A percentile compares a stretch with the other conserved stretches of the same genome.
Evolutionary conservation across 2,797 vertebrate genomes (phyloP).

Genomic region (Chlorospingus flavigularis): DNA sequence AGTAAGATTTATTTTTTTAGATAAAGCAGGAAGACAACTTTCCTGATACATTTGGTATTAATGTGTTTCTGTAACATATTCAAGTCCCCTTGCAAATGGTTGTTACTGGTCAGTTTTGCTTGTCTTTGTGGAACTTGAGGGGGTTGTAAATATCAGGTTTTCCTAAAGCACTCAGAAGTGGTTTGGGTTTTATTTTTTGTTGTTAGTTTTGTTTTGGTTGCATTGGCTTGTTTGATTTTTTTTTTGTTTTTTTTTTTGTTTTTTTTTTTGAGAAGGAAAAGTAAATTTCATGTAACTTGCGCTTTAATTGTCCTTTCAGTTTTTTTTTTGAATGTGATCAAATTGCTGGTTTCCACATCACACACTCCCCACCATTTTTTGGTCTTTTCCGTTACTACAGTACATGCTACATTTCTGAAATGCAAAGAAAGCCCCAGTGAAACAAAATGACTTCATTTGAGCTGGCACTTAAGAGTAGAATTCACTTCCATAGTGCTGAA

Average conservation of each 20-base stretch:
- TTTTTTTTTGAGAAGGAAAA: not conserved
- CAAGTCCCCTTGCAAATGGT: not conserved
- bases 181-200: not conserved
- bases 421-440: slow-evolving; percentile 70
- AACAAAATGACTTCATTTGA: slow-evolving; percentile 82
- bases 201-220: not conserved
- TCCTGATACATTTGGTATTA: not conserved
- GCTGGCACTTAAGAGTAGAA: slow-evolving; percentile 78
- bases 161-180: not conserved
- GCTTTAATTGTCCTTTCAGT: not conserved
- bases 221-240: not conserved
- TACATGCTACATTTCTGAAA: slow-evolving; percentile 55
- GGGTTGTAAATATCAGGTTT: slow-evolving; percentile 1
- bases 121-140: slow-evolving; percentile 14
- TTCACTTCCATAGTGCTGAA: slow-evolving; percentile 83
- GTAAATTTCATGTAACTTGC: not conserved
- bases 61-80: not conserved
- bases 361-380: not conserved
- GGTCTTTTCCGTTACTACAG: slow-evolving; percentile 17
- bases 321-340: not conserved
- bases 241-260: not conserved
- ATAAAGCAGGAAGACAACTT: not conserved
- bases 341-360: slow-evolving; percentile 3
- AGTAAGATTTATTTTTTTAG: not conserved
- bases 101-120: not conserved